Evolutionary conservation across 30 jellyfish, hydroid and myxozoan species (phyloP), one percentile per base, ranked within the genome.

Genomic region (Chrysaora quinquecirrha): DNA sequence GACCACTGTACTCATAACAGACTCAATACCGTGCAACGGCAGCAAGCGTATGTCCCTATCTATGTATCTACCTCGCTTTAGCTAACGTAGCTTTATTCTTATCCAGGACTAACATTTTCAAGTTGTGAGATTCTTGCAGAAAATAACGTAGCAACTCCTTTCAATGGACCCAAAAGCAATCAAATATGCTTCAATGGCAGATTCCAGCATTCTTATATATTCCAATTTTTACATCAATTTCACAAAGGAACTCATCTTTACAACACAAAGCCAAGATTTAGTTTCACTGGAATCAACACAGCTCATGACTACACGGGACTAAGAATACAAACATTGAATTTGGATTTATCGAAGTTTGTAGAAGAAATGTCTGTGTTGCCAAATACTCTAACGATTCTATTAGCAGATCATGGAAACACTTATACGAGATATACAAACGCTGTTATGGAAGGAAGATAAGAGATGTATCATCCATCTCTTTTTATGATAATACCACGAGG

Each of bases 371-470:
- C 97, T 18, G 52, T 28, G 11, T 48, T 63, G 60, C 76, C 72
- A 43, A 78, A 94, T 76, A 88, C 96, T 6, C 67, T 94, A 71
- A 94, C 99, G 11, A 77, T 94, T 0, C 28, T 94, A 4, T 21
- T 94, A 52, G 96, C 99, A 9, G 99, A 94, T 65, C 99, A 94
- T 64, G 99, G 99, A 14, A 92, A 92, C 63, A 83, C 97, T 29
- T 92, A 92, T 74, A 92, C 96, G 61, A 34, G 29, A 24, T 92
- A 61, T 48, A 86, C 90, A 21, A 80, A 87, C 38, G 66, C 80
- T 3, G 86, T 86, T 61, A 29, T 75, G 72, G 98, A 92, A 35
- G 98, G 98, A 11, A 88, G 97, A 2, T 92, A 48, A 63, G 98
- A 92, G 43, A 87, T 87, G 97, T 76, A 48, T 58, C 97, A 94